A percentile compares a stretch with the other conserved stretches of the same genome.
phyloP scores from a whole-genome alignment of 2,888 invertebrate genomes.

The Philereme vetulata region DNA sequence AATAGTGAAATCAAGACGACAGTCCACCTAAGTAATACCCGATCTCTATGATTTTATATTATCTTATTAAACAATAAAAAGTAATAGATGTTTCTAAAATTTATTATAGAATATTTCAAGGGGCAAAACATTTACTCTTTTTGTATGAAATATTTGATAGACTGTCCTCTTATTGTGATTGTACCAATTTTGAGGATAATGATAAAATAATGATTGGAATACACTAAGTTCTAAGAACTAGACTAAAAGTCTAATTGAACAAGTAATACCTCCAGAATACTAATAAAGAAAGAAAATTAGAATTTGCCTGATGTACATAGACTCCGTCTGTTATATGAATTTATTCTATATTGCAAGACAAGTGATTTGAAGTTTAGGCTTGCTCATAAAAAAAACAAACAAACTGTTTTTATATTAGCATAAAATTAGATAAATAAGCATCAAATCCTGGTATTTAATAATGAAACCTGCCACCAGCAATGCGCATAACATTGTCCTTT shows the following conservation, averaged over 20 bases:
- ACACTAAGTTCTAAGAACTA: slow-evolving; percentile 22
- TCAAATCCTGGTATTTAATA: slow-evolving; percentile 20
- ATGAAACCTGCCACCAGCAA: slow-evolving; percentile 19
- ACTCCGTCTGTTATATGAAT: neutral
- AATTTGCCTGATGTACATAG: neutral
- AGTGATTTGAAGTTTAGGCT: neutral
- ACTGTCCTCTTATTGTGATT: too few relatives aligned
- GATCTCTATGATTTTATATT: too few relatives aligned
- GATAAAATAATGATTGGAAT: neutral
- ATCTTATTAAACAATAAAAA: too few relatives aligned
- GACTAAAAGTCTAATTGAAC: slow-evolving; percentile 15
- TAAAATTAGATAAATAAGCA: slow-evolving; percentile 7
- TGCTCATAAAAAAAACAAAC: too few relatives aligned
- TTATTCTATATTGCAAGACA: neutral
- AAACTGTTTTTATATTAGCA: neutral
- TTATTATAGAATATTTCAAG: too few relatives aligned
- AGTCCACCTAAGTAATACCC: too few relatives aligned
- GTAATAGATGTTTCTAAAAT: too few relatives aligned
- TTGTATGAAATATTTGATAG: too few relatives aligned
- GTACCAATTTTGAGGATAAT: neutral
- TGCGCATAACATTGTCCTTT: slow-evolving; percentile 4
- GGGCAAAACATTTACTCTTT: too few relatives aligned
- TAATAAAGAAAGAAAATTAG: too few relatives aligned
- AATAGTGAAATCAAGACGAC: too few relatives aligned
- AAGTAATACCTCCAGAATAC: slow-evolving; percentile 4